Evolutionary conservation across 2,888 invertebrate species (phyloP).

Genomic region (Tetragonula carbonaria): DNA sequence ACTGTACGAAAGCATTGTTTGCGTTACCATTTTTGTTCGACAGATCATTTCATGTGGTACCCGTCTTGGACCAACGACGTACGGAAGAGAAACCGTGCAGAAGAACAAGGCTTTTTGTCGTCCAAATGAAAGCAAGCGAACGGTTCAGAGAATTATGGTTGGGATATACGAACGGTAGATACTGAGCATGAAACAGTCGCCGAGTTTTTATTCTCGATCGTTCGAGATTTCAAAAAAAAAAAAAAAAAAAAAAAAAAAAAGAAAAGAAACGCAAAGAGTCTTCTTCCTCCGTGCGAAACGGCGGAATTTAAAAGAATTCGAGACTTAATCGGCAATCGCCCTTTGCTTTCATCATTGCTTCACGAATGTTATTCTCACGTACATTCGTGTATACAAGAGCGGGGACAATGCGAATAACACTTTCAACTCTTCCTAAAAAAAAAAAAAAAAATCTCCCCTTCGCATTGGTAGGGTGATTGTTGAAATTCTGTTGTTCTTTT

Average conservation of each 20-base stretch:
- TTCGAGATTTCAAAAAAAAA: neutral
- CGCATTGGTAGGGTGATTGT: constrained; percentile 33
- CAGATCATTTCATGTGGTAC: constrained; percentile 31
- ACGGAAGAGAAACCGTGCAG: constrained; percentile 29
- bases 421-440: constrained; percentile 26
- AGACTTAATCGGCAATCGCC: constrained; percentile 6
- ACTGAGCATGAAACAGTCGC: constrained; percentile 58
- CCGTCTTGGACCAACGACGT: constrained; percentile 65
- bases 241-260: neutral
- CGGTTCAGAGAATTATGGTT: neutral
- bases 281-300: constrained; percentile 31
- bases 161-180: neutral
- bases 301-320: neutral
- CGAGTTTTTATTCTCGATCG: constrained; percentile 30
- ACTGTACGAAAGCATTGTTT: constrained; percentile 41
- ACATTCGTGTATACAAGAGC: constrained; percentile 17
- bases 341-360: neutral
- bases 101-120: constrained; percentile 40
- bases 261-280: constrained; percentile 13
- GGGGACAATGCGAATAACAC: constrained; percentile 4
- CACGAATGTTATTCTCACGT: neutral
- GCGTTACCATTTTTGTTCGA: constrained; percentile 28
- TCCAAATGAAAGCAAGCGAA: neutral
- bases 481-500: constrained; percentile 19
- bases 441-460: neutral